phyloP scores from a whole-genome alignment of 2,797 vertebrate species.

The Cygnus olor region DNA sequence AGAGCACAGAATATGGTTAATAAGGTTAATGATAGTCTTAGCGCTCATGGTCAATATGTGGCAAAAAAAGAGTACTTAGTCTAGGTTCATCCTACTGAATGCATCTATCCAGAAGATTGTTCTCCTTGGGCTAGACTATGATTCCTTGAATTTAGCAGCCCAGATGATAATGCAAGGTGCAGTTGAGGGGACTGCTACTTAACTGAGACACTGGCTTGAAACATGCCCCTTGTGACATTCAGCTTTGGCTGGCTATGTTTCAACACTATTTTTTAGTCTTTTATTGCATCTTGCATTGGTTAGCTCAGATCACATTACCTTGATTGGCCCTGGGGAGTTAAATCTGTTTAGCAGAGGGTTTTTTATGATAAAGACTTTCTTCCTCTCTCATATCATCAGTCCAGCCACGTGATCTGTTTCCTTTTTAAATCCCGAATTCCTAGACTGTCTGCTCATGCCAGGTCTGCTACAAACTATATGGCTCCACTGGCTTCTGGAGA shows the following conservation, averaged over 20 bases:
- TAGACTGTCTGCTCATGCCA: not conserved
- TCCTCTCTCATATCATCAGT: not conserved
- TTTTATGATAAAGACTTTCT: not conserved
- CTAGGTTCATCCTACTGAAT: not conserved
- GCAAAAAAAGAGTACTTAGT: not conserved
- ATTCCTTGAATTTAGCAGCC: not conserved
- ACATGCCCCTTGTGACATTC: not conserved
- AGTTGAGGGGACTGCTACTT: not conserved
- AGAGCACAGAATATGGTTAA: not conserved
- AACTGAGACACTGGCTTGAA: not conserved
- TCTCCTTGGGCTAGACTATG: not conserved
- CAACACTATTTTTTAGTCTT: not conserved
- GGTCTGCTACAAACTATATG: fast-evolving
- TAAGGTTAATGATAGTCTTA: not conserved
- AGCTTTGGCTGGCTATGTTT: not conserved
- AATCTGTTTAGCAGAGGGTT: not conserved
- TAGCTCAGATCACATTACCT: not conserved
- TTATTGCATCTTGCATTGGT: not conserved
- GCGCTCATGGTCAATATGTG: not conserved
- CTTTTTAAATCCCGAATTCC: not conserved
- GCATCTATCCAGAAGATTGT: not conserved
- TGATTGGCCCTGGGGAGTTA: not conserved
- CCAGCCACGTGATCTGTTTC: not conserved
- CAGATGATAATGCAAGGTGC: not conserved
- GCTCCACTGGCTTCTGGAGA: not conserved